Base-by-base conservation (phyloP, 1,140 invertebrate species). In the Druon quercuslanigerum region DNA sequence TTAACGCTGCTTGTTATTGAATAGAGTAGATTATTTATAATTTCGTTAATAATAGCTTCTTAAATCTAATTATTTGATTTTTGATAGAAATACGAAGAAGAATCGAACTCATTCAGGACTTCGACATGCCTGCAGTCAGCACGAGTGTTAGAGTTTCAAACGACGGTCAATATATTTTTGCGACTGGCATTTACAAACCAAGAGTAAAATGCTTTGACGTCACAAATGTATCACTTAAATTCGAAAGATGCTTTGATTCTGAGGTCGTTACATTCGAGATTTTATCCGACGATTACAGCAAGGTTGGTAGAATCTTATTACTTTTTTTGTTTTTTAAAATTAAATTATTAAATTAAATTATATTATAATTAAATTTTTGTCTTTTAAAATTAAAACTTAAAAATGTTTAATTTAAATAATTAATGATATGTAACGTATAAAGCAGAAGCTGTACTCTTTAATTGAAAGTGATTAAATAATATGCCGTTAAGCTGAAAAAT, bases 71-170 rank as follows among this genome's bases (percentile, higher is more conserved):
- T 33, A 70, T 70, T 66, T 16, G 14, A 19, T 70, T 71, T 74
- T 20, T 76, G 14, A 50, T 76, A 93, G 97, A 98, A 87, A 93
- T 99, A 51, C 93, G 97, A 79, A 94, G 95, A 82, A 92, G 97
- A 86, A 99, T 99, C 81, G 97, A 99, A 90, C 93, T 99, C 17
- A 97, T 99, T 84, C 99, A 99, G 92, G 99, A 99, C 89, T 99
- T 99, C 94, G 97, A 99, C 82, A 99, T 99, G 99, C 99, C 99
- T 74, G 97, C 94, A 77, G 92, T 99, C 2, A 98, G 97, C 86
- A 96, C 95, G 52, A 94, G 94, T 54, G 94, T 99, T 56, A 93
- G 94, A 88, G 93, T 98, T 66, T 97, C 98, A n/a, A 95, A 93
- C 85, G 98, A 99, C 94, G 96, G 96, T 25, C 95, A 99, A 79